Conservation (phyloP, 2,797 vertebrate species). For the Spinibarbus caldwelli region DNA sequence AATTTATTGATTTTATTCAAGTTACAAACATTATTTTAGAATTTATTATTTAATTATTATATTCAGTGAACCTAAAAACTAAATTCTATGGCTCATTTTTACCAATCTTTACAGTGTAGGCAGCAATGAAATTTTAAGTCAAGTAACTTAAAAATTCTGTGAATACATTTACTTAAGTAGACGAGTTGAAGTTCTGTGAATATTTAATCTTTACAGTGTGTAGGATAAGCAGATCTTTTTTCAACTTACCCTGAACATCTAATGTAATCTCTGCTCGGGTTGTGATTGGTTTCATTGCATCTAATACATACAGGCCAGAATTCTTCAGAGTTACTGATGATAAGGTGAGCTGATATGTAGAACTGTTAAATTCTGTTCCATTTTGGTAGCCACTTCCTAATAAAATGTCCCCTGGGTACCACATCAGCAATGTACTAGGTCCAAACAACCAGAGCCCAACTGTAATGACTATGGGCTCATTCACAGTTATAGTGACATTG, state of each 20-base stretch:
- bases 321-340: conserved; percentile 52
- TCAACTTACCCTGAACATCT: conserved; percentile 74
- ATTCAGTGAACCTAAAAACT: background rate
- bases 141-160: background rate
- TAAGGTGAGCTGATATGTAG: conserved; percentile 59
- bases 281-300: fast-evolving
- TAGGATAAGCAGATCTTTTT: background rate
- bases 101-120: background rate
- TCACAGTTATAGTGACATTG: conserved; percentile 65
- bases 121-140: background rate
- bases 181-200: background rate
- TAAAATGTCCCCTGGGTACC: fast-evolving
- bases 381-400: fast-evolving
- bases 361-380: conserved; percentile 18
- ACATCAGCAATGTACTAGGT: conserved; percentile 9
- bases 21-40: too few species aligned
- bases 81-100: background rate
- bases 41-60: too few species aligned
- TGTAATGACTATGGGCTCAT: fast-evolving
- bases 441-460: conserved; percentile 63
- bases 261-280: conserved; percentile 16
- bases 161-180: background rate
- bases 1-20: too few species aligned
- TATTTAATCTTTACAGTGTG: background rate
- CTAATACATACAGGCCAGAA: conserved; percentile 68